A percentile compares a stretch with the other conserved stretches of the same genome.
phyloP scores from a whole-genome alignment of 2,113 vertebrate species.

The Chloebia gouldiae region DNA sequence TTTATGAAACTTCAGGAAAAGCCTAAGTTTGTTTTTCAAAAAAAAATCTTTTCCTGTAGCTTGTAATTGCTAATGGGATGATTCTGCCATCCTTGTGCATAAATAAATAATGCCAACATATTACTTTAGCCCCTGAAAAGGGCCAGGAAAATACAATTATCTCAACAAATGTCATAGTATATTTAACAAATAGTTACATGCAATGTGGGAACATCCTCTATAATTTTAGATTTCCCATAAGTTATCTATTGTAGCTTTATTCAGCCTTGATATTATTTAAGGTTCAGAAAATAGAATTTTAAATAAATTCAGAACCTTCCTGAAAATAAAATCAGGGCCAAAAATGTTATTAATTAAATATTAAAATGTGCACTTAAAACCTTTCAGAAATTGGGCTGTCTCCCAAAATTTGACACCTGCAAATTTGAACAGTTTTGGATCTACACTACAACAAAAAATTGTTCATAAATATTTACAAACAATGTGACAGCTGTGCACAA shows the following conservation, averaged over 20 bases:
- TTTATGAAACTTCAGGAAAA: background rate
- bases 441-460: background rate
- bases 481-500: background rate
- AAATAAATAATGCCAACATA: conserved; percentile 36
- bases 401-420: background rate
- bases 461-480: background rate
- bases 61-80: conserved; percentile 6
- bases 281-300: background rate
- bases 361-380: background rate
- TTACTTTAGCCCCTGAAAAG: conserved; percentile 28
- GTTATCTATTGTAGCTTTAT: background rate
- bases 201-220: background rate
- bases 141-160: background rate
- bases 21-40: background rate
- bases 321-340: background rate
- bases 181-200: background rate
- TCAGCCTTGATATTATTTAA: background rate
- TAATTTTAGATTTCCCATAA: background rate
- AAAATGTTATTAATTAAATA: background rate
- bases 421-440: background rate
- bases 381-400: background rate
- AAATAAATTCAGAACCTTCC: background rate
- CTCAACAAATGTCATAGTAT: background rate
- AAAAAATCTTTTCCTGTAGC: background rate
- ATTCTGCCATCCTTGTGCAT: background rate